Evolutionary conservation across 2,888 invertebrate genomes (phyloP).

Genomic region (Coleophora flavipennella): DNA sequence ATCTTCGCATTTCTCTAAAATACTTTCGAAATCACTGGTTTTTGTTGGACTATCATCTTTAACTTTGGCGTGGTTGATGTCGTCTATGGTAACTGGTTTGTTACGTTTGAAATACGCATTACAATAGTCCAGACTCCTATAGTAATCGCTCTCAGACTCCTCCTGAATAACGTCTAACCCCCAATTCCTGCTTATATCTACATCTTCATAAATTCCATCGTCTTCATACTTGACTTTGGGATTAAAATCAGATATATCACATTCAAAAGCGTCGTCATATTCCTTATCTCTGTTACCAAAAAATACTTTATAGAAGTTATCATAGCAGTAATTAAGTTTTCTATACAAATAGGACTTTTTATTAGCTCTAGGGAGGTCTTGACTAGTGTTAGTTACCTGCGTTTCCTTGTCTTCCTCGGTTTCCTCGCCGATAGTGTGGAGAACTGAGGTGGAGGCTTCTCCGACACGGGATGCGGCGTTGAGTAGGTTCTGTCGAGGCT

Average conservation of each 20-base stretch:
- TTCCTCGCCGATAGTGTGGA: constrained; percentile 94
- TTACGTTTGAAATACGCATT: constrained; percentile 32
- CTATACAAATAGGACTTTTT: constrained; percentile 58
- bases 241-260: too few relatives aligned
- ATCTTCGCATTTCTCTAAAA: constrained; percentile 39
- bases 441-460: constrained; percentile 94
- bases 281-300: constrained; percentile 43
- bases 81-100: constrained; percentile 20
- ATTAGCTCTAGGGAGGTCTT: constrained; percentile 7
- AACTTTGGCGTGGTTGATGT: constrained; percentile 20
- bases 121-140: constrained; percentile 57
- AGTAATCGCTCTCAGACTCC: constrained; percentile 65
- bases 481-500: constrained; percentile 92
- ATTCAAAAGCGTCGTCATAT: constrained; percentile 39
- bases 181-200: constrained; percentile 45
- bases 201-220: constrained; percentile 53
- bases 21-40: constrained; percentile 29
- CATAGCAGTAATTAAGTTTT: constrained; percentile 63
- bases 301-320: constrained; percentile 62
- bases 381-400: constrained; percentile 56
- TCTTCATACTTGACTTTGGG: constrained; percentile 28
- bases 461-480: constrained; percentile 97
- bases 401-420: constrained; percentile 87
- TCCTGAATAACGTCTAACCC: constrained; percentile 60
- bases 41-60: constrained; percentile 15